Base-by-base conservation (phyloP, 2,888 invertebrate genomes). In the Ormyrus nitidulus region DNA sequence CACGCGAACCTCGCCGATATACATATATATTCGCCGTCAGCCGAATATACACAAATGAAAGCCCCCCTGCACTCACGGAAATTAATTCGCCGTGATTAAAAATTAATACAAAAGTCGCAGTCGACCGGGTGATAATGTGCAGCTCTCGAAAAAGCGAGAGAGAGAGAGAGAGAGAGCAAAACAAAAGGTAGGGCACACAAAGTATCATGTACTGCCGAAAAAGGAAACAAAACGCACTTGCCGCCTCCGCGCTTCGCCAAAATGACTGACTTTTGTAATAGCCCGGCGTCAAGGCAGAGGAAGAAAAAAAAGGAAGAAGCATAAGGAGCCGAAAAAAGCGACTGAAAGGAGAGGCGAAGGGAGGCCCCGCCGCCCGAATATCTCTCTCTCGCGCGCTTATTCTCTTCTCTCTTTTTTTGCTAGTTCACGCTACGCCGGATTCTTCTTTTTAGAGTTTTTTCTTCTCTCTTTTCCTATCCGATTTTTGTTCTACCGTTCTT, bases 211-310 rank as follows among this genome's bases (percentile, higher is more conserved):
- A 11, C 69, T 53, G 44, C 53, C 34, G n/a, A 72, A 72, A 73
- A 44, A 44, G 34, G 34, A 34, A 34, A 34, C 34, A 34, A 34
- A 34, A 34, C 54, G 62, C 34, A 19, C n/a, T 46, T 7, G 64
- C 49, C 66, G 65, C 58, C 64, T 59, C 68, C n/a, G 66, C 54
- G 74, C 69, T 61, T 76, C 69, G 69, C 77, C 66, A 70, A 77
- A 77, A 77, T 59, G 59, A 72, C 71, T 34, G 34, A 34, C 34
- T 34, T 71, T 72, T 59, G 59, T 72, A 77, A 77, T 77, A 53
- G 53, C 48, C 34, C 34, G 64, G 70, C 75, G 78, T 48, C 72
- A 77, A 78, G 82, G 77, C 73, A 74, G 77, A 75, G 61, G 72
- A 71, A 83, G 53, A 73, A 64, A 74, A 59, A 79, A 78, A 11